phyloP scores from a whole-genome alignment of 1,140 invertebrate genomes.

The Lepidostoma basale region DNA sequence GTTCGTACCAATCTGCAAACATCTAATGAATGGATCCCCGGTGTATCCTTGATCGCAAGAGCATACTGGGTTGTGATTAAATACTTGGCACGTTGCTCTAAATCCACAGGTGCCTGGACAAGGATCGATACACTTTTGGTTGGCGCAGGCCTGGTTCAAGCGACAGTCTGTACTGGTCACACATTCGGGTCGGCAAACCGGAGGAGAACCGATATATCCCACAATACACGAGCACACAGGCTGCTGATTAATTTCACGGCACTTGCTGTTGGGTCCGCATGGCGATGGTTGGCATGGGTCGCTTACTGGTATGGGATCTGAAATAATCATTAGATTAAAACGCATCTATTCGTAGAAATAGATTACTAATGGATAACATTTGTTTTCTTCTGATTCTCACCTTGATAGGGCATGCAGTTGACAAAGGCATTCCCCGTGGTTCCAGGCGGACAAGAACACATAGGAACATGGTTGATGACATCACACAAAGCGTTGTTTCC shows the following conservation, averaged over 20 bases:
- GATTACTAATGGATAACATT: neutral
- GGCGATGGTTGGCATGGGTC: slow-evolving; percentile 69
- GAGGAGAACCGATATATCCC: slow-evolving; percentile 67
- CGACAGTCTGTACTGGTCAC: slow-evolving; percentile 67
- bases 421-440: slow-evolving; percentile 75
- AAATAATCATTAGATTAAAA: slow-evolving; percentile 48
- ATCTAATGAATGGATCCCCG: slow-evolving; percentile 65
- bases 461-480: slow-evolving; percentile 76
- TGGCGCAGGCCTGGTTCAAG: slow-evolving; percentile 66
- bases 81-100: slow-evolving; percentile 68
- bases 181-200: slow-evolving; percentile 70
- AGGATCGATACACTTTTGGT: slow-evolving; percentile 72
- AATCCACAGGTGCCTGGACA: slow-evolving; percentile 69
- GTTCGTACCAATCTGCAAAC: slow-evolving; percentile 69
- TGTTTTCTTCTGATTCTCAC: slow-evolving; percentile 53
- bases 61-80: slow-evolving; percentile 69
- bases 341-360: too few species aligned
- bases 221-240: slow-evolving; percentile 67
- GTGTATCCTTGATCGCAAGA: slow-evolving; percentile 60
- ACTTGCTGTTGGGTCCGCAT: slow-evolving; percentile 70
- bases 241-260: slow-evolving; percentile 61
- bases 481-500: slow-evolving; percentile 74
- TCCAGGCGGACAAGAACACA: slow-evolving; percentile 71
- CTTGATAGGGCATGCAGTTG: slow-evolving; percentile 65
- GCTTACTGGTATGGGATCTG: slow-evolving; percentile 57